These are phyloP conservation scores for Dryococelus australis DNA, from an alignment of 2,888 invertebrate species.

Conservation along the genomic window DNA sequence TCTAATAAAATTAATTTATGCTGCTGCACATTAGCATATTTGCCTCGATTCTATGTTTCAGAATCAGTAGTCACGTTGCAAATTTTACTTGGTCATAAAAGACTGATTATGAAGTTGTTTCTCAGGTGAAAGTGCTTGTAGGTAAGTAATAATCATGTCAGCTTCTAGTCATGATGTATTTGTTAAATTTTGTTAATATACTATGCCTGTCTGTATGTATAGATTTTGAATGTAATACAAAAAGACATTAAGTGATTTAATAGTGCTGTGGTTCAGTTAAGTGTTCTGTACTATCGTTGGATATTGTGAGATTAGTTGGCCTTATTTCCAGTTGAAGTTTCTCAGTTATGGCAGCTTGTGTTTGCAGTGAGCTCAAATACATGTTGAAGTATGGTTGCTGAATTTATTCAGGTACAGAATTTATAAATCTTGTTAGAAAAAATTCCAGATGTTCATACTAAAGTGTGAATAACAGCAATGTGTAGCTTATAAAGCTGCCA, in stretches of 20 bases:
- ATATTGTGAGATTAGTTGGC: too few species aligned
- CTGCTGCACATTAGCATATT: too few species aligned
- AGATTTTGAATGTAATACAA: not conserved
- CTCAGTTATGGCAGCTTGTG: too few species aligned
- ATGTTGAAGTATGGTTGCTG: too few species aligned
- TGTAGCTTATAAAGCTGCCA: too few species aligned
- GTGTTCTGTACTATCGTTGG: not conserved
- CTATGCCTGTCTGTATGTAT: not conserved
- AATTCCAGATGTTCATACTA: too few species aligned
- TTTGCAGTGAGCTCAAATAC: too few species aligned
- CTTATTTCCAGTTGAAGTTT: too few species aligned
- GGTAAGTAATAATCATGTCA: not conserved
- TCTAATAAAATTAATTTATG: too few species aligned
- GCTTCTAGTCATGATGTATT: not conserved
- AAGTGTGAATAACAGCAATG: too few species aligned
- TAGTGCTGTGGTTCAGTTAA: not conserved
- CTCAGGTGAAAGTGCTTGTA: slow-evolving; percentile 1
- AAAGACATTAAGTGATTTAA: not conserved
- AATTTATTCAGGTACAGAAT: too few species aligned
- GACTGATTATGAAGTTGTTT: not conserved
- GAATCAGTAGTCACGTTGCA: not conserved
- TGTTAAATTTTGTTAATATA: not conserved
- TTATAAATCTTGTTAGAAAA: too few species aligned
- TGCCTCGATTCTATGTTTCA: not conserved
- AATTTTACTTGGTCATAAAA: not conserved